phyloP scores from a whole-genome alignment of 1,140 invertebrate genomes.

The Orchestia grillus region DNA sequence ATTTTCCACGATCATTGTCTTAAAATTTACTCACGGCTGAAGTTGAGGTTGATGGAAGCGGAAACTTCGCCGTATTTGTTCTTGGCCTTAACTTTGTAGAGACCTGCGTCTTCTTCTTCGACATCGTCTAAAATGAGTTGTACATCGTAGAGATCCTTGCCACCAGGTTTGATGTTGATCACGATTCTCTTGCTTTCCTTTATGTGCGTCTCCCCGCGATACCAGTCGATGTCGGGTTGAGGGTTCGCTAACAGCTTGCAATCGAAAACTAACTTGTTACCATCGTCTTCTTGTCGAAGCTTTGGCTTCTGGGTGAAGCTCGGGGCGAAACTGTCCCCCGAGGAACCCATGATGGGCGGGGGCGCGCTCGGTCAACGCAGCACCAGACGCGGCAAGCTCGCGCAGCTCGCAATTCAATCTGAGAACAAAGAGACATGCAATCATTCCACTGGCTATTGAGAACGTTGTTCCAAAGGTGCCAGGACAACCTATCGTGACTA shows the following conservation, averaged over 20 bases:
- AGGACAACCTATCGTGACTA: too few species aligned
- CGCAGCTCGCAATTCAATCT: not conserved
- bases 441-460: not conserved
- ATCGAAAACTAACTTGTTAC: constrained; percentile 94
- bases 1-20: not conserved
- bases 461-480: not conserved
- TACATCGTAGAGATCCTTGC: constrained; percentile 86
- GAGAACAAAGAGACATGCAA: not conserved
- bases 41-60: constrained; percentile 98
- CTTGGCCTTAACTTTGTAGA: constrained; percentile 97
- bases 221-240: constrained; percentile 93
- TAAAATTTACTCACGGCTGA: constrained; percentile 87
- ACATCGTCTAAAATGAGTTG: constrained; percentile 95
- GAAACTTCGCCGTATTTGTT: constrained; percentile 98
- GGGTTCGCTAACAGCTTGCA: constrained; percentile 90
- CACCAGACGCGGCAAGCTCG: not conserved
- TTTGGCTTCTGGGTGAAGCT: constrained; percentile 97
- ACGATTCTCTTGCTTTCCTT: constrained; percentile 85
- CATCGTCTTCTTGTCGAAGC: constrained; percentile 94
- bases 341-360: constrained; percentile 64
- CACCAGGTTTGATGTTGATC: constrained; percentile 86
- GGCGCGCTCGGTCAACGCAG: not conserved
- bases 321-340: constrained; percentile 90
- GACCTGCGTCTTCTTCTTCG: constrained; percentile 93
- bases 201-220: constrained; percentile 85